Evolutionary conservation across 1,140 invertebrate species (phyloP), one percentile per base, ranked within the genome.

Genomic region (Megalonaias nervosa): DNA sequence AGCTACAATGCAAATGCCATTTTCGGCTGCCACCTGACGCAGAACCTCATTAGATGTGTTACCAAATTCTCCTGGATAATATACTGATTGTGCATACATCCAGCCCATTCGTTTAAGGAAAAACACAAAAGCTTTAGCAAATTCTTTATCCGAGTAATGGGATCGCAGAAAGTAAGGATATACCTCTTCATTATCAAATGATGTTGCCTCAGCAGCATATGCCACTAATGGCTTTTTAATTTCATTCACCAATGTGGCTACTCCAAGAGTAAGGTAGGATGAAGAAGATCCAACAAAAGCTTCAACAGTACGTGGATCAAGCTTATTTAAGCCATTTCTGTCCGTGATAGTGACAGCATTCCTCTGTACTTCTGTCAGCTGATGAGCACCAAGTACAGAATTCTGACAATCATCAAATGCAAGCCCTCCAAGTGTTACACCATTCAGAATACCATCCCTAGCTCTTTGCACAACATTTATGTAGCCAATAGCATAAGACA

Each of bases 81-180:
- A 60, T 9, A 88, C 72, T 23, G 79, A 79, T 75, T 90, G 88
- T 11, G 88, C 71, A 82, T 88, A 86, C 13, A 75, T 72, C 86
- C 85, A 89, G 58, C 83, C 82, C 1, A 79, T 64, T 15, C 82
- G 70, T 75, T 88, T 88, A 19, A 88, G 67, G 21, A 88, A 72
- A n/a, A 83, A 61, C n/a, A 88, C 79, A 59, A 96, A 93, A 48
- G 94, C 93, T 83, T 93, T 93, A 2, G 95, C 94, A 90, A 96
- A 95, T 89, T 94, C 94, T 81, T 93, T 93, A 90, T 96, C 94
- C 0, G 94, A 94, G n/a, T 95, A 95, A 19, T 95, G 94, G 1
- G 95, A 94, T 15, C 95, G 92, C 74, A 95, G 89, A 91, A 95
- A 96, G 80, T 94, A 95, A 61, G 93, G 93, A 90, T 94, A 96